Conservation (phyloP, 2,888 invertebrate genomes). For the Tenthredo distinguenda region DNA sequence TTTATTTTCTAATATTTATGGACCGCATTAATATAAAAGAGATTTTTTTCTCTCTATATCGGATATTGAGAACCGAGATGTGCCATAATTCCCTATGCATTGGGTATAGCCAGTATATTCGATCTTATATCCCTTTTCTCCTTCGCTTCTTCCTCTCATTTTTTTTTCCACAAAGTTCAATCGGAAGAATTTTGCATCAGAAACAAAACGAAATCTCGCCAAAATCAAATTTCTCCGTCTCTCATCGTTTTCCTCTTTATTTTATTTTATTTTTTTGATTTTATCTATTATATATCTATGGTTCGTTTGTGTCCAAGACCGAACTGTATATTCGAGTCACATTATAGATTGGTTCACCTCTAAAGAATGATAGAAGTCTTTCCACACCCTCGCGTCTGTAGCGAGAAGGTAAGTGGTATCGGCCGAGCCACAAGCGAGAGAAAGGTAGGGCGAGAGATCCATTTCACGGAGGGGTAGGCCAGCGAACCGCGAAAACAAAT, state of each 20-base stretch:
- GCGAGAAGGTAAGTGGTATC: conserved; percentile 46
- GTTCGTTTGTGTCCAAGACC: conserved; percentile 59
- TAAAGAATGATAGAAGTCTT: conserved; percentile 58
- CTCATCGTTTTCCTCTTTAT: not conserved
- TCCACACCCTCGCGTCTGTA: conserved; percentile 57
- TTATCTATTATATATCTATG: not conserved
- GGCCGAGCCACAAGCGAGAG: conserved; percentile 21
- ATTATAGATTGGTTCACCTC: conserved; percentile 64
- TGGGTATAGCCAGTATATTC: conserved; percentile 58
- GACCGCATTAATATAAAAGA: conserved; percentile 64
- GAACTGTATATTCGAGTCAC: conserved; percentile 60
- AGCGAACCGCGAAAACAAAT: conserved; percentile 70
- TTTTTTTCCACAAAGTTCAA: not conserved
- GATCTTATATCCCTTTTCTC: conserved; percentile 42
- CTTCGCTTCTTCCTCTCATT: not conserved
- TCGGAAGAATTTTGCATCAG: not conserved
- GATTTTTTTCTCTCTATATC: conserved; percentile 55
- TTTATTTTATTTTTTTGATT: not conserved
- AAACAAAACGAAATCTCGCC: not conserved
- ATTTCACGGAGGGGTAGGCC: conserved; percentile 71
- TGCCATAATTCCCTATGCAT: conserved; percentile 65
- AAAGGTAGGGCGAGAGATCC: conserved; percentile 61
- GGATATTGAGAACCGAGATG: conserved; percentile 56
- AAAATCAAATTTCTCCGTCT: not conserved
- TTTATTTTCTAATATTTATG: conserved; percentile 63